Base-by-base conservation (phyloP, 2,113 vertebrate species). In the Symphodus melops region DNA sequence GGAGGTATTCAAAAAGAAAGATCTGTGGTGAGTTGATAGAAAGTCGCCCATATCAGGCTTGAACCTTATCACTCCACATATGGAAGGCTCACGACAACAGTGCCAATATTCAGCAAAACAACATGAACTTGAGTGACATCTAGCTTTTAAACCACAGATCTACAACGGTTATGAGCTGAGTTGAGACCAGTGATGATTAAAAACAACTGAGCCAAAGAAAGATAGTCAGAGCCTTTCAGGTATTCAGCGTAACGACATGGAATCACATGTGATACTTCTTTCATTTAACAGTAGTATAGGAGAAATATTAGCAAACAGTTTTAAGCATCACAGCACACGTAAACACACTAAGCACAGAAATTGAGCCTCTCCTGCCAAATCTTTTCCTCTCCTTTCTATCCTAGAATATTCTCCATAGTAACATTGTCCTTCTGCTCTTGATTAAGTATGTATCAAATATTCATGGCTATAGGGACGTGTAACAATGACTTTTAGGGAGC, bases 1-100 rank as follows among this genome's bases (percentile, higher is more conserved):
- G 90, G 85, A 91, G 93, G 79, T 87, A 87, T 89, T 91, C 83
- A 91, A 94, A 93, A 61, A 53, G 49, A 66, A 81, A 48, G 65
- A 74, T 77, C 78, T 37, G 60, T 13, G 72, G 16, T 71, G 65
- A 81, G 81, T 78, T 76, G 65, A 68, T 75, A 72, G 64, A 84
- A 85, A 84, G 49, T 56, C 68, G 52, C 74, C 59, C 20, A 59
- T 72, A 71, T 53, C 21, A 58, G 7, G 72, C 64, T 74, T 67
- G 62, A 82, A 64, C 64, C 86, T 77, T 83, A 68, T 81, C 58
- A 60, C 48, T 81, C 60, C 25, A 66, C 79, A 65, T 76, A 52
- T 19, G 41, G 57, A 57, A 51, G 59, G 19, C n/a, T n/a, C n/a
- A 51, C 5, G 19, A 51, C 48, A 51, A 13, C 10, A 12, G 42